These are phyloP conservation scores for Zaprionus lachaisei DNA, from an alignment of 1,140 invertebrate species.

Conservation along the genomic window DNA sequence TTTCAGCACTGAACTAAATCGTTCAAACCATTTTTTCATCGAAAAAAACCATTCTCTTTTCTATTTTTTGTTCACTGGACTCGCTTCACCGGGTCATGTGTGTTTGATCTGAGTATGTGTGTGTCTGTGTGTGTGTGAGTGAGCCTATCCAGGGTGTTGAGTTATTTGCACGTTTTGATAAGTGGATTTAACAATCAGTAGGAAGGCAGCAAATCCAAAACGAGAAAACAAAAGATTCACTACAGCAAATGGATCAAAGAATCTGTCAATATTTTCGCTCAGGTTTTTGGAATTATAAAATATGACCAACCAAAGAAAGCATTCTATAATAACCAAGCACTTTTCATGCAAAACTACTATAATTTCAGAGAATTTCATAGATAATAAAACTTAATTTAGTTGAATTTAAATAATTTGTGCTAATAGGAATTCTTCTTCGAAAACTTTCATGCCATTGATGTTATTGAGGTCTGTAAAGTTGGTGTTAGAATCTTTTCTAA, in stretches of 20 bases:
- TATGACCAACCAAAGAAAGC: too few species aligned
- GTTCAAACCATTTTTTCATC: constrained; percentile 20
- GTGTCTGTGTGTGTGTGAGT: constrained; percentile 14
- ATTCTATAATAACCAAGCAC: too few species aligned
- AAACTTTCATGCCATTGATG: background rate
- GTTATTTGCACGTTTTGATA: constrained; percentile 82
- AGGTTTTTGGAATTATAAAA: too few species aligned
- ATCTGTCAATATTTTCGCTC: background rate
- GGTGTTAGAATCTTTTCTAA: background rate
- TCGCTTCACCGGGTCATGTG: constrained; percentile 60
- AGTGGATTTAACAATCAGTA: constrained; percentile 73
- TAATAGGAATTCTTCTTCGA: too few species aligned
- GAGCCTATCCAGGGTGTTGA: constrained; percentile 60
- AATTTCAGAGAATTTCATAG: too few species aligned
- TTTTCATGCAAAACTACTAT: too few species aligned
- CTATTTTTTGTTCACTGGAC: constrained; percentile 53
- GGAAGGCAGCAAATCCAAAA: constrained; percentile 16
- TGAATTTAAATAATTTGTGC: too few species aligned
- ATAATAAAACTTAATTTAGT: too few species aligned
- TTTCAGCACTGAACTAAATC: background rate
- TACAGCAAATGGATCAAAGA: constrained; percentile 19
- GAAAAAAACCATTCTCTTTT: constrained; percentile 30
- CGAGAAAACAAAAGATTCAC: constrained; percentile 16
- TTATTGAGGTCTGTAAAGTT: background rate
- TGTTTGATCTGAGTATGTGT: constrained; percentile 11